These are phyloP conservation scores for Anguilla rostrata DNA, from an alignment of 2,113 vertebrate genomes.

Conservation along the genomic window DNA sequence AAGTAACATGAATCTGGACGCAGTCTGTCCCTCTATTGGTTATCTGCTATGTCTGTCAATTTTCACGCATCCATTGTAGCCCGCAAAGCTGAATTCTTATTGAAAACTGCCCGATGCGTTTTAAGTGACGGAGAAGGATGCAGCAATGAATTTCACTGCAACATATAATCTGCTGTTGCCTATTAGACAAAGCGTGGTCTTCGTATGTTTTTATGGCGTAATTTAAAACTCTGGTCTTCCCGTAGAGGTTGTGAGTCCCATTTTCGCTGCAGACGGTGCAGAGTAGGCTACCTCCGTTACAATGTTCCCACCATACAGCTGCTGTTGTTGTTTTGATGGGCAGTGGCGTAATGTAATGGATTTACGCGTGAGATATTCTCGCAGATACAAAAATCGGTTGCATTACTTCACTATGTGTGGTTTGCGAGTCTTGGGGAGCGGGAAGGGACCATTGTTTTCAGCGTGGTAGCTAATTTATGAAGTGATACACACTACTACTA, in stretches of 20 bases:
- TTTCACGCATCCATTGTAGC: not conserved
- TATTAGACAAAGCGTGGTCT: not conserved
- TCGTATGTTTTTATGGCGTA: not conserved
- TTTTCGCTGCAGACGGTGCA: not conserved
- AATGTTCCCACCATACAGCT: no score
- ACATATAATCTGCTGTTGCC: not conserved
- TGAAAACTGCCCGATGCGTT: not conserved
- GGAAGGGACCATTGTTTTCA: no score
- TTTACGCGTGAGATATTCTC: no score
- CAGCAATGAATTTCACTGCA: not conserved
- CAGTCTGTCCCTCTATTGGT: slow-evolving; percentile 4
- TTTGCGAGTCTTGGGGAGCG: no score
- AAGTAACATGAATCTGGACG: not conserved
- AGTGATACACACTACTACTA: no score
- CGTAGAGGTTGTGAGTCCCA: not conserved
- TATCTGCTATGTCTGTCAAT: not conserved
- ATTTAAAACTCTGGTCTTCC: not conserved
- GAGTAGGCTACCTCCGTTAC: no score
- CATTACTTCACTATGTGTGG: no score
- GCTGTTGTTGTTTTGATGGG: no score
- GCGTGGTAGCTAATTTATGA: no score
- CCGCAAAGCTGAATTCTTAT: not conserved
- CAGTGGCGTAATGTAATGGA: no score
- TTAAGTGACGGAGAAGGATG: not conserved
- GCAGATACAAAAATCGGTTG: no score